These are phyloP conservation scores for Atractosteus spatula DNA, from an alignment of 2,113 vertebrate genomes.

Conservation along the genomic window DNA sequence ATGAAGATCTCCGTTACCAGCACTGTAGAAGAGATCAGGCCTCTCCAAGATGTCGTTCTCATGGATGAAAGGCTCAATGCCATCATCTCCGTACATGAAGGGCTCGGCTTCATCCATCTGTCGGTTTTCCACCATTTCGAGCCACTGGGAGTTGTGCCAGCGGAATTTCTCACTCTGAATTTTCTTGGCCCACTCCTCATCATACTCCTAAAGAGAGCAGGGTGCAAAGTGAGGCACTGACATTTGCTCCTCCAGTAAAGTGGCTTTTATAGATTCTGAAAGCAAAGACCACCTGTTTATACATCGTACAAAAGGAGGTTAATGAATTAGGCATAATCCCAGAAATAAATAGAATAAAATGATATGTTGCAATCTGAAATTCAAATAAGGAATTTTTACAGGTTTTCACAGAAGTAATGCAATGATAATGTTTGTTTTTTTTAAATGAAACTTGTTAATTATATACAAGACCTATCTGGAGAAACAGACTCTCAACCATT, in stretches of 20 bases:
- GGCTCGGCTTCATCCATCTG: slow-evolving; percentile 82
- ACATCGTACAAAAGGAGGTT: no score
- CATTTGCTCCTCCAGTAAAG: neutral
- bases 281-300: no score
- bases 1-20: slow-evolving; percentile 63
- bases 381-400: no score
- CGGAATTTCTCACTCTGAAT: slow-evolving; percentile 89
- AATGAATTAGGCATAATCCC: no score
- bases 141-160: slow-evolving; percentile 93
- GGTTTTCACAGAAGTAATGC: no score
- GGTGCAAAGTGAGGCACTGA: neutral
- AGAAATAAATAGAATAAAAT: no score
- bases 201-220: slow-evolving; percentile 71
- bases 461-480: no score
- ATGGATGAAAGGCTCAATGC: slow-evolving; percentile 75
- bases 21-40: slow-evolving; percentile 80
- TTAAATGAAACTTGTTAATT: no score
- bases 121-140: slow-evolving; percentile 89
- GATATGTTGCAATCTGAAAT: no score
- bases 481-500: no score
- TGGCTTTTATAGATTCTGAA: no score
- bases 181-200: slow-evolving; percentile 87
- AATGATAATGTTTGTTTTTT: no score
- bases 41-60: slow-evolving; percentile 81
- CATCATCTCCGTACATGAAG: slow-evolving; percentile 73